These are phyloP conservation scores for Sebastes flavidus DNA, from an alignment of 2,797 vertebrate genomes.

Conservation along the genomic window DNA sequence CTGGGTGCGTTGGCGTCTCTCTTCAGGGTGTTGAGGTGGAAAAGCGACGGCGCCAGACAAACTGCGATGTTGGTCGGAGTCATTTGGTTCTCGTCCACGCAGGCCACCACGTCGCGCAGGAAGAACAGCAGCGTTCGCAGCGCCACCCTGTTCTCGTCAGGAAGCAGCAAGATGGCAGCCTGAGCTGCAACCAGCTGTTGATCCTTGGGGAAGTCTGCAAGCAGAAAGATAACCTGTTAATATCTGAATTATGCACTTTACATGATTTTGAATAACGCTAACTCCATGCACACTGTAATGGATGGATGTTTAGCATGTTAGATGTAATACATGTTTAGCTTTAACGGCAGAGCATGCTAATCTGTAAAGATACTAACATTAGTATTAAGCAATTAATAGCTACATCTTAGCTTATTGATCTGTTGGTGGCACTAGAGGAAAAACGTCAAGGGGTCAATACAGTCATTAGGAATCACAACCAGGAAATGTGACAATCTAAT, in stretches of 20 bases:
- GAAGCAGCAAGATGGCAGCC: constrained; percentile 88
- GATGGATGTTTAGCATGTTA: not conserved
- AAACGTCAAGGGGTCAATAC: no score
- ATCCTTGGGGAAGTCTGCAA: constrained; percentile 87
- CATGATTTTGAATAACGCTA: not conserved
- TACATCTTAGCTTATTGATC: no score
- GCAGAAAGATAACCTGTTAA: not conserved
- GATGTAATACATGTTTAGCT: no score
- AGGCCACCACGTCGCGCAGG: constrained; percentile 86
- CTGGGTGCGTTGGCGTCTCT: constrained; percentile 80
- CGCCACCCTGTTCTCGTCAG: constrained; percentile 89
- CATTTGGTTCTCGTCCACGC: constrained; percentile 90
- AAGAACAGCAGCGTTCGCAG: constrained; percentile 88
- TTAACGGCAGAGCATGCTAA: no score
- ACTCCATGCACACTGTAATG: not conserved
- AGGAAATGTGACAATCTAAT: no score
- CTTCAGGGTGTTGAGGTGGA: constrained; percentile 88
- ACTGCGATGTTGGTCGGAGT: constrained; percentile 90
- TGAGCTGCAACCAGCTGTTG: constrained; percentile 86
- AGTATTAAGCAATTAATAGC: no score
- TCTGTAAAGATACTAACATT: no score
- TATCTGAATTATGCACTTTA: not conserved
- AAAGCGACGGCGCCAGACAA: constrained; percentile 90
- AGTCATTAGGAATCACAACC: no score
- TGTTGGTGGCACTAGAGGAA: no score